phyloP scores from a whole-genome alignment of 2,113 vertebrate genomes.

The Poeciliopsis turrubarensis region DNA sequence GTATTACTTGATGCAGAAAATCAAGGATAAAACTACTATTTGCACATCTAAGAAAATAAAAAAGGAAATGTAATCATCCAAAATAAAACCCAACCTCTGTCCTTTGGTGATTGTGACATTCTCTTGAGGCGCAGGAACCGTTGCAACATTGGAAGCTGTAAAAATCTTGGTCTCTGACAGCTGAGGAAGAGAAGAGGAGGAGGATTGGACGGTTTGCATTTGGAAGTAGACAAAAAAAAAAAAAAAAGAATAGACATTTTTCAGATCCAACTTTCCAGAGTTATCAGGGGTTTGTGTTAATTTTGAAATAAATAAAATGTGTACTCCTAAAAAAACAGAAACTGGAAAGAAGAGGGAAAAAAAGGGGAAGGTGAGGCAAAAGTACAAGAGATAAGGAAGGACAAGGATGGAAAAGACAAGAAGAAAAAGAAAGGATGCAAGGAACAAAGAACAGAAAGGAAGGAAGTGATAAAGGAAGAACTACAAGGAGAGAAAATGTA shows the following conservation, averaged over 20 bases:
- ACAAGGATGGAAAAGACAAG: not conserved
- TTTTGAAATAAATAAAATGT: not conserved
- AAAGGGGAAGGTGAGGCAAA: not conserved
- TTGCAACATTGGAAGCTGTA: constrained; percentile 93
- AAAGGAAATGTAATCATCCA: not conserved
- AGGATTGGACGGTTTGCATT: not conserved
- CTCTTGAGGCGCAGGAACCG: constrained; percentile 90
- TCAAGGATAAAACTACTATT: no score
- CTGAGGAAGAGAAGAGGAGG: constrained; percentile 65
- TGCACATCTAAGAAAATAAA: no score
- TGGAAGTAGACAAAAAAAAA: not conserved
- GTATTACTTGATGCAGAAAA: no score
- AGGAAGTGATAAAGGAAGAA: not conserved
- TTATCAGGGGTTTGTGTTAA: not conserved
- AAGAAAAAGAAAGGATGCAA: not conserved
- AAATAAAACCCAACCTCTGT: constrained; percentile 83
- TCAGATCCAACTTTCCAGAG: no score
- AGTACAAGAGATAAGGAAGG: not conserved
- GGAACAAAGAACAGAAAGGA: not conserved
- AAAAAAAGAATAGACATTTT: not conserved
- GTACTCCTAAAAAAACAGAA: not conserved
- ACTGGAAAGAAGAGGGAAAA: not conserved
- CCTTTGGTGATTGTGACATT: constrained; percentile 98
- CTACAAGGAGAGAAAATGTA: not conserved
- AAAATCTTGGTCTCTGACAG: constrained; percentile 99